phyloP scores from a whole-genome alignment of 2,888 invertebrate species.

The Hypomecis punctinalis region DNA sequence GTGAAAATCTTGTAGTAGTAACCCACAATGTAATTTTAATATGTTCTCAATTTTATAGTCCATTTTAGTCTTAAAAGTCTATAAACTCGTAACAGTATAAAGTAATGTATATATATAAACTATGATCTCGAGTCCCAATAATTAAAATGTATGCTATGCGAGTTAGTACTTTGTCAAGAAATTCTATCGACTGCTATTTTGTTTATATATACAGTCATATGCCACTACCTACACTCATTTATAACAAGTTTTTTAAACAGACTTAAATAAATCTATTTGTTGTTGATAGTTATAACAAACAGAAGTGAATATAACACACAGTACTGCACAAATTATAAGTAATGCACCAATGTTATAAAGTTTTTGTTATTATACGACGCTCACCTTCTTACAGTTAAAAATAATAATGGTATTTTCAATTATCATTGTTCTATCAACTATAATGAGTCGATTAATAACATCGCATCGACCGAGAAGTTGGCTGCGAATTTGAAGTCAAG shows the following conservation, averaged over 20 bases:
- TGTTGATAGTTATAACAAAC: neutral
- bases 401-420: slow-evolving; percentile 30
- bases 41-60: too few relatives aligned
- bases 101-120: too few relatives aligned
- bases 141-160: too few relatives aligned
- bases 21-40: too few relatives aligned
- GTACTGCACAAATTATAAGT: neutral
- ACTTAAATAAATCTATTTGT: neutral
- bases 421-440: slow-evolving; percentile 39
- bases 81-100: too few relatives aligned
- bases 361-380: slow-evolving; percentile 15
- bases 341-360: neutral
- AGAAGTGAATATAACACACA: neutral
- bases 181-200: neutral
- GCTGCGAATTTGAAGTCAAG: slow-evolving; percentile 29
- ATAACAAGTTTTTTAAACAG: neutral
- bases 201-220: slow-evolving; percentile 7
- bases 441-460: slow-evolving; percentile 36
- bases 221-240: neutral
- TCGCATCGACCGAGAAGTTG: slow-evolving; percentile 29
- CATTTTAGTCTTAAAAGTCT: too few relatives aligned
- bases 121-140: too few relatives aligned
- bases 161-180: slow-evolving; percentile 1
- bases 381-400: slow-evolving; percentile 17
- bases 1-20: neutral